Conservation (phyloP, 1,140 invertebrate genomes). For the Temnothorax longispinosus region DNA sequence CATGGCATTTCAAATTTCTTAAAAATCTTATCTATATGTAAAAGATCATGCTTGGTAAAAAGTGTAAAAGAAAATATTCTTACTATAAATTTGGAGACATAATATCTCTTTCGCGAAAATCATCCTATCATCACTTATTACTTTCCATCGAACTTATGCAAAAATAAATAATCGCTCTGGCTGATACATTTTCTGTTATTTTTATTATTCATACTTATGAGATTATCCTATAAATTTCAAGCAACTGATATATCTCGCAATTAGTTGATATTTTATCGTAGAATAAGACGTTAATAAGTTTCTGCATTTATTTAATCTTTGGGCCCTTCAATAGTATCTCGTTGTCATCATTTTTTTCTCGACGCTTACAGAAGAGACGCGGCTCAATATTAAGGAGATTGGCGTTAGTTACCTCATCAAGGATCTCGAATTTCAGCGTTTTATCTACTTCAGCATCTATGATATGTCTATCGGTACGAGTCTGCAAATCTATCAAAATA, state of each 20-base stretch:
- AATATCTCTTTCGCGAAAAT: conserved; percentile 14
- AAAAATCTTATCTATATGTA: neutral
- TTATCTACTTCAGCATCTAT: no score
- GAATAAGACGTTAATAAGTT: neutral
- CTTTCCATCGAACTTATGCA: neutral
- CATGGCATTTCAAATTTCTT: neutral
- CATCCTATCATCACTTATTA: conserved; percentile 22
- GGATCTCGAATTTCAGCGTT: no score
- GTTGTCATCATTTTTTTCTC: no score
- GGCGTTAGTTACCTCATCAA: no score
- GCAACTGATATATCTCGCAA: neutral
- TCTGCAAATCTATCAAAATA: no score
- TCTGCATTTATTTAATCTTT: no score
- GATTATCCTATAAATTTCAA: conserved; percentile 2
- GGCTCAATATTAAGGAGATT: no score
- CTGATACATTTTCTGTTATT: conserved; percentile 11
- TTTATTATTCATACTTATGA: conserved; percentile 19
- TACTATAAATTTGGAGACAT: neutral
- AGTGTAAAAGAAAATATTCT: neutral
- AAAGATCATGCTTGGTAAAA: neutral
- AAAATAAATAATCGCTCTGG: conserved; percentile 10
- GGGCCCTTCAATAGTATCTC: no score
- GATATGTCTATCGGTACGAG: no score
- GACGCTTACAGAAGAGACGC: no score
- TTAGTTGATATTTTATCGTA: neutral